These are phyloP conservation scores for Morpho achilles DNA, from an alignment of 2,888 invertebrate genomes.

Conservation along the genomic window DNA sequence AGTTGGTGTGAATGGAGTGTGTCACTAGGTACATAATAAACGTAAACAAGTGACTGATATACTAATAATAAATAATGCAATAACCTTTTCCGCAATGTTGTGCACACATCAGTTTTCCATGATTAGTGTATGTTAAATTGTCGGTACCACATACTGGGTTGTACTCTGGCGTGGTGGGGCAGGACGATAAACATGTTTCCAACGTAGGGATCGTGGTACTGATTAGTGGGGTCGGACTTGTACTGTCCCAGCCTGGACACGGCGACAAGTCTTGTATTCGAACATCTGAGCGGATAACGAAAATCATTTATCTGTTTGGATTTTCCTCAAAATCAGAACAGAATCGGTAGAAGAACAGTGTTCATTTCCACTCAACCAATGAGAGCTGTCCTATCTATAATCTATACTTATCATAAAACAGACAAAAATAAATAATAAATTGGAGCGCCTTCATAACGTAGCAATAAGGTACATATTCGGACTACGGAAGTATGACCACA, in stretches of 20 bases:
- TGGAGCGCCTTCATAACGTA: too few relatives aligned
- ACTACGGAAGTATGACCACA: too few relatives aligned
- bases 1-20: too few relatives aligned
- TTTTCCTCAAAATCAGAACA: too few relatives aligned
- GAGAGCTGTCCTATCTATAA: too few relatives aligned
- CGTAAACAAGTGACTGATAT: too few relatives aligned
- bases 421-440: too few relatives aligned
- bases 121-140: conserved; percentile 46
- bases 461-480: too few relatives aligned
- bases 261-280: conserved; percentile 3
- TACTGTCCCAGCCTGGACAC: neutral
- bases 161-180: conserved; percentile 47
- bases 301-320: neutral
- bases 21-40: too few relatives aligned
- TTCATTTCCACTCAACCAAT: too few relatives aligned
- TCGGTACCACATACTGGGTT: conserved; percentile 58
- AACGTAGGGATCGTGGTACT: conserved; percentile 1
- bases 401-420: too few relatives aligned
- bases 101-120: conserved; percentile 47
- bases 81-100: conserved; percentile 49
- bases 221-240: neutral
- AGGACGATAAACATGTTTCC: conserved; percentile 31
- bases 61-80: conserved; percentile 11
- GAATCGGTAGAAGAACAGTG: too few relatives aligned
- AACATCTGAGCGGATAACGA: conserved; percentile 9